phyloP scores from a whole-genome alignment of 2,888 invertebrate genomes.

The Deroplatys truncata region DNA sequence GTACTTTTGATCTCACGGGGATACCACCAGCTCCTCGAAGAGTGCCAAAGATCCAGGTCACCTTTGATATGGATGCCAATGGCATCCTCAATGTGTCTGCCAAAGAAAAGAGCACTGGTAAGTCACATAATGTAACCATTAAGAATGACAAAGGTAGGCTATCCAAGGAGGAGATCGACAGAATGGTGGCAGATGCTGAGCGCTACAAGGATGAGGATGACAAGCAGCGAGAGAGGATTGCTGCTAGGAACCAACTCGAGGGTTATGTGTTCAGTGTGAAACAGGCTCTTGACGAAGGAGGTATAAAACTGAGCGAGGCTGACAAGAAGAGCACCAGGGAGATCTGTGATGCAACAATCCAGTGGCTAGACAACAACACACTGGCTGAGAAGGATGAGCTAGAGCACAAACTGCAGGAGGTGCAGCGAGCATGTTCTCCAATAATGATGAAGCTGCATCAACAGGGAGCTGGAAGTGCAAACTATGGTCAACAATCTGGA shows the following conservation, averaged over 20 bases:
- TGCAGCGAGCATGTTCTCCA: constrained; percentile 43
- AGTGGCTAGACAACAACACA: constrained; percentile 49
- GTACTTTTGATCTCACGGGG: constrained; percentile 36
- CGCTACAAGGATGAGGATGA: constrained; percentile 58
- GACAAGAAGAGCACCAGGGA: constrained; percentile 43
- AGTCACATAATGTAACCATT: constrained; percentile 76
- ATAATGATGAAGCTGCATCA: constrained; percentile 43
- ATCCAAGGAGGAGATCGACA: constrained; percentile 79
- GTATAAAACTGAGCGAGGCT: constrained; percentile 40
- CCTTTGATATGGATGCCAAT: constrained; percentile 46
- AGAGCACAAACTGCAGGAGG: constrained; percentile 44
- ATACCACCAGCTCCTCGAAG: constrained; percentile 39
- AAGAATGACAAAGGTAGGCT: constrained; percentile 83
- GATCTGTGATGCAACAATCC: constrained; percentile 41
- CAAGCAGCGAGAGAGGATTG: constrained; percentile 42
- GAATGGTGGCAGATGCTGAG: constrained; percentile 78
- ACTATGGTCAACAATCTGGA: constrained; percentile 21
- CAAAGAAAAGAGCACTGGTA: constrained; percentile 69
- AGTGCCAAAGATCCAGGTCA: constrained; percentile 39
- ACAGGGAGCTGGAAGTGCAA: constrained; percentile 27
- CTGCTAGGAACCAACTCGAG: constrained; percentile 48
- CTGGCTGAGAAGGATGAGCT: constrained; percentile 48
- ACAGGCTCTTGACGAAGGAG: constrained; percentile 41
- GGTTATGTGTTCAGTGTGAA: constrained; percentile 41
- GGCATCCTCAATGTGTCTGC: constrained; percentile 56